Conservation (phyloP, 2,797 vertebrate genomes). For the Chrysocyon brachyurus region DNA sequence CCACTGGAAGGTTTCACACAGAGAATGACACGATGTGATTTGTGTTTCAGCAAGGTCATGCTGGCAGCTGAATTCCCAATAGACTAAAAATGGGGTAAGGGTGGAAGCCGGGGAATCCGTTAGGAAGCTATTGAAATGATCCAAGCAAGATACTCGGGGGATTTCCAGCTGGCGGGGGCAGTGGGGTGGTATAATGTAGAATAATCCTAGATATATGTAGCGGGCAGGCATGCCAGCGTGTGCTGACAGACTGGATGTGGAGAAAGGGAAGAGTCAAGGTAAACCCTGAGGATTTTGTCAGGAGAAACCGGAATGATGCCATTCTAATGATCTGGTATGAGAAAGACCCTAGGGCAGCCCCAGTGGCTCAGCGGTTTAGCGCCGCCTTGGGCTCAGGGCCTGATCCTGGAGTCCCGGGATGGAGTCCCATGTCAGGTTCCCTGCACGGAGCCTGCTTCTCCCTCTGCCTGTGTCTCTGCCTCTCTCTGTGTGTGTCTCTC, state of each 20-base stretch:
- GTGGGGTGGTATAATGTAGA: neutral
- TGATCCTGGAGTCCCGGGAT: too few relatives aligned
- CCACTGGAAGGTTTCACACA: neutral
- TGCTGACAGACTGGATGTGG: neutral
- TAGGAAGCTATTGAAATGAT: neutral
- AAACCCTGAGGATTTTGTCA: neutral
- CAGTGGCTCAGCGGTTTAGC: too few relatives aligned
- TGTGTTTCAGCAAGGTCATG: neutral
- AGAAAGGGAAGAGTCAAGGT: neutral
- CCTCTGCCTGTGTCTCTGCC: too few relatives aligned
- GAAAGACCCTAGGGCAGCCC: neutral
- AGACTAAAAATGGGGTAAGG: neutral
- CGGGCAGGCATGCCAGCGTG: neutral
- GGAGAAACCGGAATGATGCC: neutral
- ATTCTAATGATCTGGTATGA: neutral
- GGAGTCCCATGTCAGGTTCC: too few relatives aligned
- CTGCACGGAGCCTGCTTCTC: too few relatives aligned
- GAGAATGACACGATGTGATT: neutral
- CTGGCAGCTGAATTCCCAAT: neutral
- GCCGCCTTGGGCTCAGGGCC: too few relatives aligned
- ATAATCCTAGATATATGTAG: neutral
- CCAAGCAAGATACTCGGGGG: neutral
- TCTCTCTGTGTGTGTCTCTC: too few relatives aligned
- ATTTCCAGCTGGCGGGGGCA: neutral
- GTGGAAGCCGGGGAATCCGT: too few relatives aligned